A percentile compares a stretch with the other conserved stretches of the same genome.
These are phyloP conservation scores for Ormyrus labotus DNA, from an alignment of 2,888 invertebrate species.

Conservation along the genomic window DNA sequence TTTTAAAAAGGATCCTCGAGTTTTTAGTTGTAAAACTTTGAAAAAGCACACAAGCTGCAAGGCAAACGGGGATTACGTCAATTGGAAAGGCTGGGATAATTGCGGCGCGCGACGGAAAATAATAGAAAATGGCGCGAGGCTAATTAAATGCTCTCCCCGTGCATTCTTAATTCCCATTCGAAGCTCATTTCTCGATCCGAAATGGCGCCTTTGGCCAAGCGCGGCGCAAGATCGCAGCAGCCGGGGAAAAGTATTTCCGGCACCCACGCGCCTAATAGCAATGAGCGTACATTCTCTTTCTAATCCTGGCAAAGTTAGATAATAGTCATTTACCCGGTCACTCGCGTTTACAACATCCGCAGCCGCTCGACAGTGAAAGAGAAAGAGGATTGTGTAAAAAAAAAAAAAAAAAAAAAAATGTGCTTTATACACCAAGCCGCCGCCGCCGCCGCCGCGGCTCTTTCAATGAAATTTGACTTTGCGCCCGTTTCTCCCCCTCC, in stretches of 20 bases:
- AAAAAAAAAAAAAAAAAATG: not conserved
- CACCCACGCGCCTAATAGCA: conserved; percentile 49
- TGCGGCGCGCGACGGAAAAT: conserved; percentile 39
- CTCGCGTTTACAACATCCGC: conserved; percentile 34
- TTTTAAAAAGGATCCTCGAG: too few relatives aligned
- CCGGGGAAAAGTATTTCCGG: conserved; percentile 55
- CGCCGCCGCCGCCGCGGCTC: not conserved
- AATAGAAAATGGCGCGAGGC: conserved; percentile 36
- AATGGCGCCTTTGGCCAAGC: not conserved
- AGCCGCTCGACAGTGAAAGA: not conserved
- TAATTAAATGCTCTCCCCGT: conserved; percentile 33
- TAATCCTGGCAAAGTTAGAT: conserved; percentile 52
- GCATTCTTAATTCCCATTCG: not conserved
- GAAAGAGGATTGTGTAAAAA: conserved; percentile 21
- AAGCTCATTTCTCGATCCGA: conserved; percentile 5
- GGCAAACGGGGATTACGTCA: not conserved
- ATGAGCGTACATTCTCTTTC: conserved; percentile 53
- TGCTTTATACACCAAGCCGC: not conserved
- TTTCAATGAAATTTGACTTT: conserved; percentile 43
- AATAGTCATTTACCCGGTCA: conserved; percentile 54
- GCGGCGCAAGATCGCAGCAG: not conserved
- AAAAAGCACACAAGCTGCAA: too few relatives aligned
- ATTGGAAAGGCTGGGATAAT: conserved; percentile 28
- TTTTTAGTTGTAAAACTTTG: too few relatives aligned
- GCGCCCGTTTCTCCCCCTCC: conserved; percentile 21